phyloP scores from a whole-genome alignment of 2,888 invertebrate species.

The Luperina nickerlii region DNA sequence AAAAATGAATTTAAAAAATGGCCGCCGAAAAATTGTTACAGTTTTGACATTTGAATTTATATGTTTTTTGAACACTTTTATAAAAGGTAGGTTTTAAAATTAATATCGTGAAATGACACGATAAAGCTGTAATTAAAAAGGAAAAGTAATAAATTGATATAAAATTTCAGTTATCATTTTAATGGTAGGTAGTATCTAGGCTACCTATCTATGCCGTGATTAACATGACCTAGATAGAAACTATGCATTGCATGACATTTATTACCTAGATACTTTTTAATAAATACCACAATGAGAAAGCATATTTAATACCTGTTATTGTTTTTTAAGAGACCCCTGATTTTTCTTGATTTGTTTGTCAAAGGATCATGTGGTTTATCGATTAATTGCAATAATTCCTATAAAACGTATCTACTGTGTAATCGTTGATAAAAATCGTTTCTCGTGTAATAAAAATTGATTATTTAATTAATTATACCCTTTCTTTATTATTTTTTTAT shows the following conservation, averaged over 20 bases:
- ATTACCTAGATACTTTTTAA: not conserved
- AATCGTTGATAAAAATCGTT: not conserved
- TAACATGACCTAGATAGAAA: constrained; percentile 32
- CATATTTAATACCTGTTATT: not conserved
- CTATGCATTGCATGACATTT: constrained; percentile 5
- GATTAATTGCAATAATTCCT: not conserved
- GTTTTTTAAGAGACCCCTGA: not conserved
- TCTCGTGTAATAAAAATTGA: not conserved
- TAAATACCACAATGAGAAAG: not conserved
- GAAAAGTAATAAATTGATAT: not conserved
- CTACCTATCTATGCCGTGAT: constrained; percentile 21
- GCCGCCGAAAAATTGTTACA: not conserved
- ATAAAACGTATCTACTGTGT: not conserved
- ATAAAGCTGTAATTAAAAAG: not conserved
- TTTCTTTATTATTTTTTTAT: not conserved
- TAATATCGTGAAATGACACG: not conserved
- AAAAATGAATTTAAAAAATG: constrained; percentile 21
- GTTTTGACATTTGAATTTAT: constrained; percentile 14
- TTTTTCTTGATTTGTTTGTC: not conserved
- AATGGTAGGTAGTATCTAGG: not conserved
- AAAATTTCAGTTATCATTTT: not conserved
- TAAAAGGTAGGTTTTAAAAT: not conserved
- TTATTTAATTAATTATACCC: not conserved
- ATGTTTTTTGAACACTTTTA: not conserved
- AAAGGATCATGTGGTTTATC: not conserved